A percentile compares a stretch with the other conserved stretches of the same genome.
Conservation (phyloP, 2,113 vertebrate species). For the Scatophagus argus region DNA sequence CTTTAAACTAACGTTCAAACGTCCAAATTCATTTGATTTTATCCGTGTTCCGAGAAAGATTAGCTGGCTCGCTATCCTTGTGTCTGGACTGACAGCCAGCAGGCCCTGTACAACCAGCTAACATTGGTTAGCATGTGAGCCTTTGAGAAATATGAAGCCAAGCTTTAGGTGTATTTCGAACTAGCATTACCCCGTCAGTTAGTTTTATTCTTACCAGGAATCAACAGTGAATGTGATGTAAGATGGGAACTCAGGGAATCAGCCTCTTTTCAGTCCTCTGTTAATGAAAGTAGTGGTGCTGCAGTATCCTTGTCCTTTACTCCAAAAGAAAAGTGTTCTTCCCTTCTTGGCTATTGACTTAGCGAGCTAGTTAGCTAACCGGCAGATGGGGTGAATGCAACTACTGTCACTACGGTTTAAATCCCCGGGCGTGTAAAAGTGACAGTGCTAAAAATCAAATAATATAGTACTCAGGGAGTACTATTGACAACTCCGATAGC, state of each 20-base stretch:
- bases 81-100: conserved; percentile 50
- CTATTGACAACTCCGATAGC: conserved; percentile 78
- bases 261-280: conserved; percentile 56
- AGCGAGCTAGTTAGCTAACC: conserved; percentile 72
- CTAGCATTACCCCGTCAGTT: conserved; percentile 9
- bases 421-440: conserved; percentile 82
- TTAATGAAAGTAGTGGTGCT: conserved; percentile 43
- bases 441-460: conserved; percentile 74
- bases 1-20: background rate
- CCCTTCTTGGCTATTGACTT: conserved; percentile 75
- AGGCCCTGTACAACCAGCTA: conserved; percentile 63
- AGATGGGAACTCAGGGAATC: conserved; percentile 45
- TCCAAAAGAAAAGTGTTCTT: conserved; percentile 73
- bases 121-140: conserved; percentile 47
- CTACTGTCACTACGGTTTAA: conserved; percentile 84
- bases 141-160: conserved; percentile 62
- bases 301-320: conserved; percentile 69
- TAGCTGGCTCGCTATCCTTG: background rate
- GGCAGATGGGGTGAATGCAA: conserved; percentile 73
- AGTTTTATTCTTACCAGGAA: conserved; percentile 74
- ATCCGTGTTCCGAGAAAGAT: background rate
- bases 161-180: conserved; percentile 2
- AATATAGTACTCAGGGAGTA: conserved; percentile 78
- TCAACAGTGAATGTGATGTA: conserved; percentile 56
- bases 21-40: accelerated